phyloP scores from a whole-genome alignment of 1,140 invertebrate species.

The Pogonus chalceus region DNA sequence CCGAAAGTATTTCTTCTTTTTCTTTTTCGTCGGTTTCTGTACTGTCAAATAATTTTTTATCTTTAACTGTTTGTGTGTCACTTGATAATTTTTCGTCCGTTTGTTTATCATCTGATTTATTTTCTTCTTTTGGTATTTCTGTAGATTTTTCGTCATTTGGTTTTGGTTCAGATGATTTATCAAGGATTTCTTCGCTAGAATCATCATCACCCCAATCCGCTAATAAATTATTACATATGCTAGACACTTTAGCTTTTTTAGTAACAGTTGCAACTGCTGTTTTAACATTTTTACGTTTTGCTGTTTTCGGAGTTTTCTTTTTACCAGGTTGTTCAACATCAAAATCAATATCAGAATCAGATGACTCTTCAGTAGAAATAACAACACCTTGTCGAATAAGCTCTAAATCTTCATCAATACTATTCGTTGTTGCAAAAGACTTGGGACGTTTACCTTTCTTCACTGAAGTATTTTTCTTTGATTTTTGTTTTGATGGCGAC shows the following conservation, averaged over 20 bases:
- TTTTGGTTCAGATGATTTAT: conserved; percentile 23
- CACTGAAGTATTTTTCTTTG: conserved; percentile 11
- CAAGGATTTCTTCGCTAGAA: conserved; percentile 28
- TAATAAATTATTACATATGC: conserved; percentile 24
- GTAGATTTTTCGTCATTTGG: conserved; percentile 17
- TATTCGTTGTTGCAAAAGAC: conserved; percentile 15
- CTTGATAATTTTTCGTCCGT: conserved; percentile 22
- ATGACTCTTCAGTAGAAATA: neutral
- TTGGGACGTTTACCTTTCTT: conserved; percentile 7
- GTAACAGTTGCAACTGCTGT: conserved; percentile 23
- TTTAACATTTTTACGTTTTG: conserved; percentile 32
- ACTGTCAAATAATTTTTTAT: conserved; percentile 15
- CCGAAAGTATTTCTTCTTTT: conserved; percentile 35
- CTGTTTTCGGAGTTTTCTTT: conserved; percentile 26
- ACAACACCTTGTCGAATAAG: conserved; percentile 16
- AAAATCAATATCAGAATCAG: conserved; percentile 9
- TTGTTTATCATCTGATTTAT: conserved; percentile 19
- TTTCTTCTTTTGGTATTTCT: conserved; percentile 7
- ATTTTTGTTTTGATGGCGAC: conserved; percentile 13
- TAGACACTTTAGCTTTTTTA: conserved; percentile 14
- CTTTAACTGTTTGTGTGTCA: conserved; percentile 29
- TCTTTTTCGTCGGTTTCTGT: conserved; percentile 28
- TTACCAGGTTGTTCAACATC: conserved; percentile 12
- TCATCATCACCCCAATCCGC: conserved; percentile 36
- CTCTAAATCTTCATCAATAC: conserved; percentile 22